A percentile compares a stretch with the other conserved stretches of the same genome.
Conservation (phyloP, 1,140 invertebrate species). For the Ceratosolen solmsi region DNA sequence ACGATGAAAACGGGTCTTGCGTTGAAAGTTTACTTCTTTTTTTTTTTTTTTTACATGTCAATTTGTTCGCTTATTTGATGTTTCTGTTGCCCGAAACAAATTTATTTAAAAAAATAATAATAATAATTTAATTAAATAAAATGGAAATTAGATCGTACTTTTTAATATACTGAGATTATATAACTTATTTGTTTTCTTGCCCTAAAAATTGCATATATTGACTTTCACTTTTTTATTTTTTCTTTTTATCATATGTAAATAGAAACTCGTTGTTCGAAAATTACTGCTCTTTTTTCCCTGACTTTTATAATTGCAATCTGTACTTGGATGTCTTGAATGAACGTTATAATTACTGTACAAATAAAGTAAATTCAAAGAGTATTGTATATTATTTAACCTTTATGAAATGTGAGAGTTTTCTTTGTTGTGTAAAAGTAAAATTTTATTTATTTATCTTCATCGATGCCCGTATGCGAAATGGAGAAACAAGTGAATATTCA, state of each 20-base stretch:
- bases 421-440: slow-evolving; percentile 45
- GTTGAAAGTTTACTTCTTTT: slow-evolving; percentile 41
- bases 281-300: slow-evolving; percentile 41
- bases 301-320: slow-evolving; percentile 48
- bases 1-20: slow-evolving; percentile 41
- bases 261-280: slow-evolving; percentile 42
- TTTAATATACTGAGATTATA: slow-evolving; percentile 45
- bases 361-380: slow-evolving; percentile 44
- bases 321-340: slow-evolving; percentile 48
- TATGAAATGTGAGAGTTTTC: slow-evolving; percentile 40
- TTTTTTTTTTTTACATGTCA: slow-evolving; percentile 29
- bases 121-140: too few species aligned
- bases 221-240: slow-evolving; percentile 23
- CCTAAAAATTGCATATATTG: slow-evolving; percentile 13
- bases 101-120: slow-evolving; percentile 26
- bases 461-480: slow-evolving; percentile 30
- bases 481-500: slow-evolving; percentile 14
- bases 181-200: slow-evolving; percentile 42
- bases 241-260: slow-evolving; percentile 47
- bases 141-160: not conserved
- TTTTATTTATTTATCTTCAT: slow-evolving; percentile 45
- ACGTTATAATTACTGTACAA: slow-evolving; percentile 47
- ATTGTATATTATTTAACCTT: slow-evolving; percentile 51
- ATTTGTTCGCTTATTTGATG: slow-evolving; percentile 13
- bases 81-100: slow-evolving; percentile 3